Evolutionary conservation across 2,113 vertebrate genomes (phyloP).

Genomic region (Craseonycteris thonglongyai): DNA sequence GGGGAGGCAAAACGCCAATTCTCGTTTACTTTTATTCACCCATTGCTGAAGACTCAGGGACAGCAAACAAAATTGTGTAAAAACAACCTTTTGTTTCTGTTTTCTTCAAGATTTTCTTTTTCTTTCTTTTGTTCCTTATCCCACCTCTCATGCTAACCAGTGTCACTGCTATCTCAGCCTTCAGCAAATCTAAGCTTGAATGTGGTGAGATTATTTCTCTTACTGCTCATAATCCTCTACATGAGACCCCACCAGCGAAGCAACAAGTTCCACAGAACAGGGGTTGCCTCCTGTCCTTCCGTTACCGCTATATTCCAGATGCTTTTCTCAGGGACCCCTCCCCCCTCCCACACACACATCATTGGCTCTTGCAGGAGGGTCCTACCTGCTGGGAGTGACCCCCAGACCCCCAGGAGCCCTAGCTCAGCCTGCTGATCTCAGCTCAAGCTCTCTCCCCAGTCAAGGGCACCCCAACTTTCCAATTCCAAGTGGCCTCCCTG

Average conservation of each 20-base stretch:
- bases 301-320: background rate
- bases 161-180: background rate
- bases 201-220: background rate
- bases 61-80: background rate
- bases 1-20: background rate
- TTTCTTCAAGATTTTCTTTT: background rate
- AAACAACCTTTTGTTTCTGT: background rate
- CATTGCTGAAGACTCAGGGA: background rate
- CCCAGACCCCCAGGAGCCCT: too few species aligned
- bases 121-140: background rate
- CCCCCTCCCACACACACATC: too few species aligned
- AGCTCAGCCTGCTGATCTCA: too few species aligned
- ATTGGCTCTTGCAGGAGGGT: too few species aligned
- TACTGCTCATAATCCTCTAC: accelerated
- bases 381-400: accelerated
- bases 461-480: too few species aligned
- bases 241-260: background rate
- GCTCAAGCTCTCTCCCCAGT: background rate
- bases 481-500: too few species aligned
- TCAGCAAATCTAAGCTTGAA: background rate
- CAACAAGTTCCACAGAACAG: too few species aligned
- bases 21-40: background rate
- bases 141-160: accelerated
- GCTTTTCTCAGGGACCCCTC: background rate
- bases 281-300: background rate